phyloP scores from a whole-genome alignment of 2,113 vertebrate species.

The Cariama cristata region DNA sequence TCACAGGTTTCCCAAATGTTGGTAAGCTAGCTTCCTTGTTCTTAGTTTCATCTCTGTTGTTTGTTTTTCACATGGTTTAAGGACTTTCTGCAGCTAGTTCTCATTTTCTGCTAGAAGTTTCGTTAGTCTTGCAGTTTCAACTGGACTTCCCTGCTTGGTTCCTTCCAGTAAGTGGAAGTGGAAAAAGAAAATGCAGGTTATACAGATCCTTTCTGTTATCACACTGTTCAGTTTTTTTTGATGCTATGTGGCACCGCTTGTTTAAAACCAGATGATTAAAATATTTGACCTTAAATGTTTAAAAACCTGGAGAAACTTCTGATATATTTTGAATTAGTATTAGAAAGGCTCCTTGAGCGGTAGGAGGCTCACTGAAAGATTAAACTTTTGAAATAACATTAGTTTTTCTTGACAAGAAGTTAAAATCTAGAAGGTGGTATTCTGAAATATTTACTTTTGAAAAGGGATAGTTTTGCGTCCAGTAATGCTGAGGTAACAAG shows the following conservation, averaged over 20 bases:
- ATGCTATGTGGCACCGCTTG: rapidly evolving
- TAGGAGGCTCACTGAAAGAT: neutral
- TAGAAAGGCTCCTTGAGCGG: neutral
- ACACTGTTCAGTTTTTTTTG: neutral
- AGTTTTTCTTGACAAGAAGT: neutral
- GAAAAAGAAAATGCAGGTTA: neutral
- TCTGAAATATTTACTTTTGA: neutral
- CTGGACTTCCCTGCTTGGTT: neutral
- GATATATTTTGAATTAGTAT: neutral
- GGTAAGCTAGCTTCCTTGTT: neutral
- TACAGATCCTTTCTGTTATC: neutral
- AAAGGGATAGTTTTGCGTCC: neutral
- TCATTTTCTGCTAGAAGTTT: neutral
- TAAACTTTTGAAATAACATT: conserved; percentile 13
- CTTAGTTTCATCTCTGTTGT: neutral
- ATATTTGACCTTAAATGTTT: neutral
- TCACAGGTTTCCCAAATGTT: neutral
- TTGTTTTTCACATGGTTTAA: neutral
- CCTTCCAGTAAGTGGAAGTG: neutral
- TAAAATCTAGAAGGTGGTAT: neutral
- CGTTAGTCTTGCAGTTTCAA: neutral
- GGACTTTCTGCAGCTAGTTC: neutral
- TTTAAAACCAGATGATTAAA: neutral
- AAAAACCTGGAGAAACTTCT: neutral
- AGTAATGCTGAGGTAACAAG: neutral